phyloP scores from a whole-genome alignment of 2,113 vertebrate genomes.

The Isurus oxyrinchus region DNA sequence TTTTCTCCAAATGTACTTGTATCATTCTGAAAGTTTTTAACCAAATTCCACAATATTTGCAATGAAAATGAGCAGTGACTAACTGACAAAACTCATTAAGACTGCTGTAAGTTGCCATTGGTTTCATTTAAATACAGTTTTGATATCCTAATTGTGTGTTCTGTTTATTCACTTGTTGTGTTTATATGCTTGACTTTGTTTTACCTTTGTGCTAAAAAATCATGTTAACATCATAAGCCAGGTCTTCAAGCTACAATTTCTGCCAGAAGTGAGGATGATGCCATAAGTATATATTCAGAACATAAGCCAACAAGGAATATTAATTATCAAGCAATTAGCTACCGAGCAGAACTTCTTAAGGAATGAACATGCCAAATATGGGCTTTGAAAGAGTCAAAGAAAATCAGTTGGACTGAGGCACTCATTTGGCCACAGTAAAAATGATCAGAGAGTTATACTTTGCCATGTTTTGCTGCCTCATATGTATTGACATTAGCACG shows the following conservation, averaged over 20 bases:
- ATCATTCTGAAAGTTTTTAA: background rate
- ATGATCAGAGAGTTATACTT: background rate
- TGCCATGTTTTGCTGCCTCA: background rate
- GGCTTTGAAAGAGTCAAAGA: background rate
- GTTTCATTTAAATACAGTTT: background rate
- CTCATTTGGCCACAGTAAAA: background rate
- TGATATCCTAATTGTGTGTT: background rate
- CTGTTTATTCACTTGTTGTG: background rate
- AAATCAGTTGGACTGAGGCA: background rate
- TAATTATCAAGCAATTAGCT: background rate
- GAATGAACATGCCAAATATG: background rate
- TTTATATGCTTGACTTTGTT: background rate
- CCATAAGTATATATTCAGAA: background rate
- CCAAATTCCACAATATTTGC: background rate
- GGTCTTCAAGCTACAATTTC: background rate
- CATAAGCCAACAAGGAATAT: background rate
- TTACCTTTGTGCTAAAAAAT: background rate
- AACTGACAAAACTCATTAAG: background rate
- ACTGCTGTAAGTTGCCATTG: background rate
- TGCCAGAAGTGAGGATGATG: background rate
- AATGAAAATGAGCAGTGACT: background rate
- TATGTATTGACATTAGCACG: background rate
- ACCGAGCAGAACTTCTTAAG: background rate
- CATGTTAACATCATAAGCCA: background rate
- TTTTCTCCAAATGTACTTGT: too few relatives aligned